phyloP scores from a whole-genome alignment of 2,888 invertebrate genomes.

The Eubasilissa splendida region DNA sequence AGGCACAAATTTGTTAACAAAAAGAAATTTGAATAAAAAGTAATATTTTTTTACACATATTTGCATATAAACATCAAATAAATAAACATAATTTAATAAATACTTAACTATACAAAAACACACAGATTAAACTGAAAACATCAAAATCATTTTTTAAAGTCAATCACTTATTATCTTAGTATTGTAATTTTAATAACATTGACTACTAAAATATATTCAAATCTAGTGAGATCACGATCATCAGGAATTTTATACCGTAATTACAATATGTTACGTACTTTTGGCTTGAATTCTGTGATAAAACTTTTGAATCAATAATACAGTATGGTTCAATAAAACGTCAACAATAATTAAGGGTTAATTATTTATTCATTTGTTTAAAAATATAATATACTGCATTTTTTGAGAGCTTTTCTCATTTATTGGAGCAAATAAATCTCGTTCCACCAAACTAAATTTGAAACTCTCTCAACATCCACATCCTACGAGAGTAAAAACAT shows the following conservation, averaged over 20 bases:
- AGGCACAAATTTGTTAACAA: too few relatives aligned
- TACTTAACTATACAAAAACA: conserved; percentile 5
- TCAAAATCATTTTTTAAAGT: not conserved
- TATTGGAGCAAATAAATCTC: too few relatives aligned
- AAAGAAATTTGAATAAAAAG: too few relatives aligned
- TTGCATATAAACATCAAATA: not conserved
- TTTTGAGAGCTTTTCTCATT: too few relatives aligned
- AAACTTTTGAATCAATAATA: conserved; percentile 3
- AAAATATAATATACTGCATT: too few relatives aligned
- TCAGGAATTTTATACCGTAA: conserved; percentile 18
- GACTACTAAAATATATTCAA: conserved; percentile 10
- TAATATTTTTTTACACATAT: too few relatives aligned
- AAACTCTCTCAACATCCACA: too few relatives aligned
- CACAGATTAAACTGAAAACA: not conserved
- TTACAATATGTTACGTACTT: conserved; percentile 10
- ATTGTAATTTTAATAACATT: not conserved
- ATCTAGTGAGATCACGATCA: conserved; percentile 9
- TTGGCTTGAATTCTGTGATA: not conserved
- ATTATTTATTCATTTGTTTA: too few relatives aligned
- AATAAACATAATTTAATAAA: conserved; percentile 9
- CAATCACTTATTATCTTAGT: conserved; percentile 1
- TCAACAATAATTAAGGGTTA: too few relatives aligned
- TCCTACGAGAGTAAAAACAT: too few relatives aligned
- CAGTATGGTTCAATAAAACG: too few relatives aligned
- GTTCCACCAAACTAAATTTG: too few relatives aligned